phyloP scores from a whole-genome alignment of 2,888 invertebrate genomes.

The Rambutsinella grinnellia region DNA sequence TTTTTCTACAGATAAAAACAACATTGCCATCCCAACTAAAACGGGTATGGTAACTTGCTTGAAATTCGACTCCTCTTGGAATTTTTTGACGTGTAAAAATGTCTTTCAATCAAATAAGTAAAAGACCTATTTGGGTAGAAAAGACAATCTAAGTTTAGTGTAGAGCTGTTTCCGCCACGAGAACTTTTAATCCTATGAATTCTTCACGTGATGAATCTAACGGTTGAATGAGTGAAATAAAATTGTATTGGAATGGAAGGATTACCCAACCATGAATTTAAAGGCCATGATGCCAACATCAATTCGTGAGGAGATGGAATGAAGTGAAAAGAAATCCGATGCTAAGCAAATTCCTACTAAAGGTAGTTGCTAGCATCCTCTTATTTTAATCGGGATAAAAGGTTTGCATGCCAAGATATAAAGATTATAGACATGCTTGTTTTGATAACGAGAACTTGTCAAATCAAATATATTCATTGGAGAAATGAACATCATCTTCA shows the following conservation, averaged over 20 bases:
- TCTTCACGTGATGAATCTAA: neutral
- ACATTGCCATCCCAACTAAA: neutral
- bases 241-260: neutral
- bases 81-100: neutral
- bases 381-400: neutral
- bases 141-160: neutral
- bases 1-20: neutral
- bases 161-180: neutral
- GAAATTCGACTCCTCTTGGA: neutral
- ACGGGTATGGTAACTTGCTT: too few relatives aligned
- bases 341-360: neutral
- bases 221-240: neutral
- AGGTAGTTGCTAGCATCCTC: neutral
- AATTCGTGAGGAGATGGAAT: neutral
- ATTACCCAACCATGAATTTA: neutral
- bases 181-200: neutral
- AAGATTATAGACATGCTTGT: too few relatives aligned
- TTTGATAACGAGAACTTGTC: too few relatives aligned
- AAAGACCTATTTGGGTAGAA: neutral
- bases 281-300: neutral
- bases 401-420: neutral
- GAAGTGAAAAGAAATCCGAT: neutral
- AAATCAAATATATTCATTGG: too few relatives aligned
- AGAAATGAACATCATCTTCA: too few relatives aligned
- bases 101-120: neutral